A percentile compares a stretch with the other conserved stretches of the same genome.
phyloP scores from a whole-genome alignment of 2,888 invertebrate genomes.

The Gryllus longicercus region DNA sequence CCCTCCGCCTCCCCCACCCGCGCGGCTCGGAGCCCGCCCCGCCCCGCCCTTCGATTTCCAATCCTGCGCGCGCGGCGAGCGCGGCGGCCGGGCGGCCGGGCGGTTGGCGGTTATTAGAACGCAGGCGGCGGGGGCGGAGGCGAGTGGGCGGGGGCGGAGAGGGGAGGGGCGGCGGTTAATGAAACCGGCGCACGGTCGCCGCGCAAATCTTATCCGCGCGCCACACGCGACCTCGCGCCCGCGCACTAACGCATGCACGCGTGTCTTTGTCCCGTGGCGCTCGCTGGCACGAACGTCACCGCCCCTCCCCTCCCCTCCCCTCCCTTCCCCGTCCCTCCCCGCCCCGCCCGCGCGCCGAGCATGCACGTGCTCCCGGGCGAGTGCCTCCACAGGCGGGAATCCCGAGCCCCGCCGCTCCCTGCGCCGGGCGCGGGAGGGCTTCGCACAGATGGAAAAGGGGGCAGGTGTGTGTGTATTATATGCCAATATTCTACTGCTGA shows the following conservation, averaged over 20 bases:
- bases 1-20: not conserved
- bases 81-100: not conserved
- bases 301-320: not conserved
- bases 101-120: not conserved
- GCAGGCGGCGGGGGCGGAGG: not conserved
- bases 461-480: not conserved
- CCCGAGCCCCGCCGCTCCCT: not conserved
- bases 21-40: not conserved
- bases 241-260: not conserved
- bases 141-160: not conserved
- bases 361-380: not conserved
- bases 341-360: not conserved
- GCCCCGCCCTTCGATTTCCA: not conserved
- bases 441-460: not conserved
- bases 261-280: constrained; percentile 17
- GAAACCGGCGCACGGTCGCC: constrained; percentile 1
- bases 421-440: not conserved
- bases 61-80: not conserved
- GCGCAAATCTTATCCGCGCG: constrained; percentile 10
- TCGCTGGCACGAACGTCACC: not conserved
- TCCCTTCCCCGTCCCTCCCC: not conserved
- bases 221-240: not conserved
- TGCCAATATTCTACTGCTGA: too few relatives aligned
- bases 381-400: not conserved
- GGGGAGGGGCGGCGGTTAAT: not conserved